Base-by-base conservation (phyloP, 2,888 invertebrate genomes). In the Ormyrus rosae region DNA sequence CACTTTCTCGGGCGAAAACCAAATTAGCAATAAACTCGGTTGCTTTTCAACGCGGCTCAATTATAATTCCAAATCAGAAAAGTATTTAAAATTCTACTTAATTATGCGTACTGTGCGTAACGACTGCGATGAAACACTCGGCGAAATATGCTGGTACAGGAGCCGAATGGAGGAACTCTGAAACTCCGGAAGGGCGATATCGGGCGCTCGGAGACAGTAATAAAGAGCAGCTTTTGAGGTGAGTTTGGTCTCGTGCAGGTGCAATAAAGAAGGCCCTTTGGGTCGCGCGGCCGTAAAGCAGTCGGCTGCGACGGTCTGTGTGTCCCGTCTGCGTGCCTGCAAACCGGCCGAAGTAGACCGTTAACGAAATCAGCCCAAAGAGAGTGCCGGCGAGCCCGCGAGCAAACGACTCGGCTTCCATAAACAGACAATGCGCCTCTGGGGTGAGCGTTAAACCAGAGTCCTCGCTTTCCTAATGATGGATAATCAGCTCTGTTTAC, bases 401-500 rank as follows among this genome's bases (percentile, higher is more conserved):
- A 56, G 56, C 46, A 8, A 19, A 46, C 45, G 7, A n/a, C 19
- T 67, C 50, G 5, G 58, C 78, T 68, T 61, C 19, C 56, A 46
- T 73, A 73, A 73, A 69, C 73, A 63, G 46, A 63, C 63, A 73
- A 79, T 73, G 51, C 68, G 56, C 50, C 73, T 60, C 58, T 53
- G 45, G 48, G 13, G 45, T 51, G 5, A n/a, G 56, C 67, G 63
- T 78, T 73, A 61, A 73, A 63, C 10, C 19, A 19, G 19, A 19
- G 19, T 19, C 19, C 67, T 19, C 45, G 7, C 13, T 8, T 45
- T 45, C 46, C 10, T 61, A 71, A 50, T 19, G 19, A 19, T 19
- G 19, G 19, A 19, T 19, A 19, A 19, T 19, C 19, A 19, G 19
- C 19, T 1, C 19, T 19, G 19, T 19, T 19, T 19, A 19, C 1